A percentile compares a stretch with the other conserved stretches of the same genome.
These are phyloP conservation scores for pig (Sus scrofa) DNA, from an alignment of 2,113 vertebrate species.

Conservation along the genomic window T2T-Sscrofa CM000812.6:6798001-6798500, in stretches of 20 bases:
- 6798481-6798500: background rate
- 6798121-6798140: no score
- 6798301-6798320: rapidly evolving
- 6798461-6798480: background rate
- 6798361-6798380: rapidly evolving
- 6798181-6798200: no score
- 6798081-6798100: no score
- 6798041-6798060: no score
- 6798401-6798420: rapidly evolving
- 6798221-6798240: background rate
- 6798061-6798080: no score
- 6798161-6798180: no score
- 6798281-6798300: rapidly evolving
- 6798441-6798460: background rate
- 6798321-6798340: rapidly evolving
- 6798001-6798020: no score
- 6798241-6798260: rapidly evolving
- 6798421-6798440: background rate
- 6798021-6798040: no score
- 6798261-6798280: rapidly evolving
- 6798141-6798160: no score
- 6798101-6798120: no score
- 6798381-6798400: background rate
- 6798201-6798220: no score
- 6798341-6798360: rapidly evolving